Base-by-base conservation (phyloP, 2,888 invertebrate species). In the Andrena trimmerana region DNA sequence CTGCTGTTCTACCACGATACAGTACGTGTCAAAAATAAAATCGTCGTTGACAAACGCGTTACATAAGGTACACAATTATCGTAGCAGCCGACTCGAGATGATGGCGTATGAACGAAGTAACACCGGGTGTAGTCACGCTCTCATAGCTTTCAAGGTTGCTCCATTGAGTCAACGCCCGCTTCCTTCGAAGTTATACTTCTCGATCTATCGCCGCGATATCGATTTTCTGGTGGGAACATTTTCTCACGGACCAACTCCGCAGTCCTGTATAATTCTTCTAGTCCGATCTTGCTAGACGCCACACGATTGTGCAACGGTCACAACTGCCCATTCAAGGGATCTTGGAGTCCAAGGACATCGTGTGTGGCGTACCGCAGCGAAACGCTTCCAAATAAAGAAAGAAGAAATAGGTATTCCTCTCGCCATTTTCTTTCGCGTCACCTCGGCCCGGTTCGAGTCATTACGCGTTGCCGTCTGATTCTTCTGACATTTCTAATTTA, bases 71-170 rank as follows among this genome's bases (percentile, higher is more conserved):
- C 13, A 66, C 13, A 63, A 67, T 59, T 63, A 79, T 68, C 50
- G 48, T 16, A 33, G 57, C 33, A 50, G 72, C 27, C 29, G 52
- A 16, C 29, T 57, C 8, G 16, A 8, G 33, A 48, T 20, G 31
- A 60, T 42, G 27, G 67, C 59, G 54, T 67, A 63, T 33, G 52
- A 68, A 57, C 52, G 59, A 50, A 66, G 52, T 27, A 29, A 72
- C 33, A 54, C 31, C 62, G 68, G 50, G 71, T 57, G 50, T 65
- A 69, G 92, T 92, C 88, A 91, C 90, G 93, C 91, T 91, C 89
- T 90, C 89, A 80, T 90, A 90, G 85, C 89, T 92, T 92, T 92
- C 92, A 92, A 93, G 93, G 93, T 90, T 92, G 88, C 84, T 88
- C 88, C 88, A 89, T 90, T 88, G 89, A 92, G 93, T 93, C 93